Conservation (phyloP, 2,888 invertebrate genomes). For the Iselma pallidipennis region DNA sequence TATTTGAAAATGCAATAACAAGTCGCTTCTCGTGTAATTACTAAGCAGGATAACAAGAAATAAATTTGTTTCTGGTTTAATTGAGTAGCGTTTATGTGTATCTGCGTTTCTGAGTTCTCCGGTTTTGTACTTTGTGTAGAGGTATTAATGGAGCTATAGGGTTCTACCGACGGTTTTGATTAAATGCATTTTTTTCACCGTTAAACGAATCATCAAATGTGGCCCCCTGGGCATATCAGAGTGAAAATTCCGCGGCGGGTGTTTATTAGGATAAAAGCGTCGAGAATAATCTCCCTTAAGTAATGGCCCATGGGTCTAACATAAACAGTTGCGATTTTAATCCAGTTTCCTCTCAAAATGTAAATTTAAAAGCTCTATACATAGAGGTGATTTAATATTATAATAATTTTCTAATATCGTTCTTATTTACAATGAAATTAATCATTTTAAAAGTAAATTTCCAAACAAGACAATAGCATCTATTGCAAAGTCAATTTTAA, state of each 20-base stretch:
- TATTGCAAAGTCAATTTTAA: neutral
- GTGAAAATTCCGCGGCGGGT: conserved; percentile 13
- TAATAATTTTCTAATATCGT: neutral
- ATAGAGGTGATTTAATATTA: neutral
- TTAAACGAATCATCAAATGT: too few species aligned
- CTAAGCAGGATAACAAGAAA: conserved; percentile 24
- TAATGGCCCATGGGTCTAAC: conserved; percentile 36
- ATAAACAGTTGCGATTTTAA: conserved; percentile 36
- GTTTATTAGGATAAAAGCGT: conserved; percentile 29
- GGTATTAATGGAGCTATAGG: too few species aligned
- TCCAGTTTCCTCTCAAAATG: conserved; percentile 27
- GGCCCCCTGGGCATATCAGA: neutral
- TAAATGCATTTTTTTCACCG: too few species aligned
- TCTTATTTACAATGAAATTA: neutral
- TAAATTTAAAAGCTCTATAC: conserved; percentile 21
- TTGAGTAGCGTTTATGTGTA: conserved; percentile 19
- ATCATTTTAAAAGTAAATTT: neutral
- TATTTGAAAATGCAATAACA: conserved; percentile 27
- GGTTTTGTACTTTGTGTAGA: conserved; percentile 12
- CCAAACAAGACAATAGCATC: neutral
- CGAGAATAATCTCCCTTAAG: conserved; percentile 38
- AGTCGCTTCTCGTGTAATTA: conserved; percentile 27
- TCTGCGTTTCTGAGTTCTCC: conserved; percentile 14
- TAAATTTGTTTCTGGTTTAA: conserved; percentile 25
- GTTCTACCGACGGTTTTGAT: too few species aligned